Base-by-base conservation (phyloP, 1,140 invertebrate genomes). In the Bombus huntii region DNA sequence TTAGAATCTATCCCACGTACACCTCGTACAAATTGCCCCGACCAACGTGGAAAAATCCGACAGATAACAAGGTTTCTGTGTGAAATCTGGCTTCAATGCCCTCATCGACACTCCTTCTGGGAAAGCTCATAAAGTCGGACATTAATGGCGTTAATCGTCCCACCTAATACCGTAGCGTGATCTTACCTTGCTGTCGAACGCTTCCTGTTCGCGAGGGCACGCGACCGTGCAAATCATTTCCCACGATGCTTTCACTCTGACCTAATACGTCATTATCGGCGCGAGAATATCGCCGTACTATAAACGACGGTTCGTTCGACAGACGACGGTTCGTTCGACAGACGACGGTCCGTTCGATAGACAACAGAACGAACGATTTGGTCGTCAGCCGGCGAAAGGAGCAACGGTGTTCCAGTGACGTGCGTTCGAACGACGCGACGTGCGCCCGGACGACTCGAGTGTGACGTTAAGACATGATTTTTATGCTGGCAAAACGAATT, bases 371-470 rank as follows among this genome's bases (percentile, higher is more conserved):
- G 53, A 83, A 81, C 62, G 79, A 79, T 53, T 62, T 65, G 81
- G 42, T 85, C 76, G 81, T 77, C 73, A 70, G 72, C 62, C 34
- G 31, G 72, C 74, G 83, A 88, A 89, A 86, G 83, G 83, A 42
- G 44, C 81, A 57, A 70, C 74, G 70, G 74, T 88, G 66, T 65
- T 42, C 1, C 62, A 39, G 10, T 34, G 39, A 75, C 59, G 70
- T 53, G 73, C 83, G 47, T 22, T 22, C 47, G 47, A 22, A 53
- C 18, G 47, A 53, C 5, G 47, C 47, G 47, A 53, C 18, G 47
- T 18, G 18, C 18, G 0, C 1, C 47, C 47, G 47, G 1, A 71
- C 34, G 66, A 71, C 59, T 37, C 57, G 53, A 12, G 62, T 8
- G 53, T 31, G 42, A 39, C 31, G 66, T 34, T 66, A 37, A 78